Base-by-base conservation (phyloP, 1,140 invertebrate genomes). In the Pogonognathellus flavescens region DNA sequence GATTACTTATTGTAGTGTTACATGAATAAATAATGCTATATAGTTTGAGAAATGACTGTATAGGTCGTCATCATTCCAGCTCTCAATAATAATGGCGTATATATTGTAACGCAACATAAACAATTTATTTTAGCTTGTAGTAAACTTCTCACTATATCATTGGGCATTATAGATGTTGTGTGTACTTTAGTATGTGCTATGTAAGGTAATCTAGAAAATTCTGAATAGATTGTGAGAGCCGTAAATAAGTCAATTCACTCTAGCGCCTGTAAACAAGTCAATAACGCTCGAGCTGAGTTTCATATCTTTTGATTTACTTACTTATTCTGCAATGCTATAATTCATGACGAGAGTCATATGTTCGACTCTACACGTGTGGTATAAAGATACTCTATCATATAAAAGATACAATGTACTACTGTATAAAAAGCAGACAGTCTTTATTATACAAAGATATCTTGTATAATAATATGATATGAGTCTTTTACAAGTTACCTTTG, bases 251-350 rank as follows among this genome's bases (percentile, higher is more conserved):
- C 41, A 76, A 76, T 76, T 50, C 22, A 13, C 62, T 66, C 41
- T 49, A 18, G 41, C 14, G 13, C n/a, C 41, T 76, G 25, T 76
- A 76, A 76, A 76, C 70, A 76, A 76, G 31, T 76, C 41, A 76
- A 76, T 76, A 76, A 31, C 70, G 25, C 41, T n/a, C 14, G 70
- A 9, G 14, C 16, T 4, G 70, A 50, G 41, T 76, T 76, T 76
- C 70, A 41, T 76, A 76, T 76, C 70, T 76, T 31, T 76, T 76
- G 70, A 76, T 76, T 76, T 50, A 76, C 31, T 76, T 50, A 50
- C 14, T 41, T 76, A 76, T 76, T 76, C 70, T 76, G 31, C 16
- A n/a, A 13, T 50, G 31, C 70, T 31, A 76, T 50, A 76, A 49
- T 16, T 76, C 70, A 50, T 50, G 70, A 76, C 70, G 41, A 1